These are phyloP conservation scores for Plebejus argus DNA, from an alignment of 2,888 invertebrate genomes.

Conservation along the genomic window DNA sequence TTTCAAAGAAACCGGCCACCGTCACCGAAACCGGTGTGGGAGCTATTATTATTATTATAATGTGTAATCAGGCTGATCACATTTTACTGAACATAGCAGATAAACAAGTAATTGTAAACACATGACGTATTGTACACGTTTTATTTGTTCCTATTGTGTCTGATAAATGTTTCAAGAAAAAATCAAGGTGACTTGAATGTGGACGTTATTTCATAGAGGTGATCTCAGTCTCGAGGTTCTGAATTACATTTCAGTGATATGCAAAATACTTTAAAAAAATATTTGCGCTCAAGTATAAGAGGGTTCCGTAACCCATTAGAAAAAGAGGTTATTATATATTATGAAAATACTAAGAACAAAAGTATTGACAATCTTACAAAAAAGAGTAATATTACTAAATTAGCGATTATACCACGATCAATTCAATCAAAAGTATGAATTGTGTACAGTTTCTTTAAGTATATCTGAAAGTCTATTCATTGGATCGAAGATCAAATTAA, in stretches of 20 bases:
- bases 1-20: too few relatives aligned
- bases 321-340: too few relatives aligned
- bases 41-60: too few relatives aligned
- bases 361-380: too few relatives aligned
- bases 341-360: too few relatives aligned
- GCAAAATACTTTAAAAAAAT: conserved; percentile 7
- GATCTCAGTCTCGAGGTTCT: conserved; percentile 6
- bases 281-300: background rate
- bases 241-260: conserved; percentile 6
- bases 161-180: conserved; percentile 26
- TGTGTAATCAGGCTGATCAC: conserved; percentile 19
- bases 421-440: too few relatives aligned
- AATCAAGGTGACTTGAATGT: conserved; percentile 18
- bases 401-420: background rate
- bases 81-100: conserved; percentile 8
- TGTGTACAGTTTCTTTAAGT: background rate
- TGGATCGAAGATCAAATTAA: background rate
- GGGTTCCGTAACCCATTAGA: background rate
- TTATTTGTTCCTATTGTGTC: conserved; percentile 26
- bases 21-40: too few relatives aligned
- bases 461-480: background rate
- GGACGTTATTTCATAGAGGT: conserved; percentile 23
- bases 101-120: conserved; percentile 15
- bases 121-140: conserved; percentile 11
- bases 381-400: too few relatives aligned